Evolutionary conservation across 2,113 vertebrate genomes (phyloP).

Genomic region (Thomomys bottae): DNA sequence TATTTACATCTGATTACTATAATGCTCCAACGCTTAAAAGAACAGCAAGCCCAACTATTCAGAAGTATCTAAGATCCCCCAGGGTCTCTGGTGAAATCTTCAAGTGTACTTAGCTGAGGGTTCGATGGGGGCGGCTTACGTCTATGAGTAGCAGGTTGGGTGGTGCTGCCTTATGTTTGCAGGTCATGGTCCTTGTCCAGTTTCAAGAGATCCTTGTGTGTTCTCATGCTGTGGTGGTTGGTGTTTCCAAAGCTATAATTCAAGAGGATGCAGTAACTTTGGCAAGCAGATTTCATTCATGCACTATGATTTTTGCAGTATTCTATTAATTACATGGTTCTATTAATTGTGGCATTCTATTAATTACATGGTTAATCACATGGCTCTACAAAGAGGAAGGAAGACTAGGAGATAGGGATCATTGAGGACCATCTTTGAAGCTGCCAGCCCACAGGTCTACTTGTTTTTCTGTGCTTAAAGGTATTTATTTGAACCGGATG

Average conservation of each 20-base stretch:
- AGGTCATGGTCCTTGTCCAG: not conserved
- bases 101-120: not conserved
- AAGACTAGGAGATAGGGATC: not conserved
- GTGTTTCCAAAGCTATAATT: not conserved
- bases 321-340: not conserved
- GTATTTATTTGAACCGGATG: not conserved
- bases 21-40: not conserved
- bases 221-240: not conserved
- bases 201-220: not conserved
- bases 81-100: not conserved
- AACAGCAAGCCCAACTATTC: not conserved
- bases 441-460: not conserved
- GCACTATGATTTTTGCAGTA: not conserved
- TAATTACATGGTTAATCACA: no score
- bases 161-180: rapidly evolving
- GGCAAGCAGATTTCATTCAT: not conserved
- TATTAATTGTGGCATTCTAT: no score
- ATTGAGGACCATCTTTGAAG: no score
- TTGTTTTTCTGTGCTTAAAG: not conserved
- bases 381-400: not conserved
- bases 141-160: no score
- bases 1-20: not conserved
- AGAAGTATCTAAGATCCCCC: not conserved
- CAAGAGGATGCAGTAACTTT: not conserved
- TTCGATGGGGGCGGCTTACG: not conserved